Conservation (phyloP, 1,140 invertebrate genomes). For the Drosophila ohnishii region DNA sequence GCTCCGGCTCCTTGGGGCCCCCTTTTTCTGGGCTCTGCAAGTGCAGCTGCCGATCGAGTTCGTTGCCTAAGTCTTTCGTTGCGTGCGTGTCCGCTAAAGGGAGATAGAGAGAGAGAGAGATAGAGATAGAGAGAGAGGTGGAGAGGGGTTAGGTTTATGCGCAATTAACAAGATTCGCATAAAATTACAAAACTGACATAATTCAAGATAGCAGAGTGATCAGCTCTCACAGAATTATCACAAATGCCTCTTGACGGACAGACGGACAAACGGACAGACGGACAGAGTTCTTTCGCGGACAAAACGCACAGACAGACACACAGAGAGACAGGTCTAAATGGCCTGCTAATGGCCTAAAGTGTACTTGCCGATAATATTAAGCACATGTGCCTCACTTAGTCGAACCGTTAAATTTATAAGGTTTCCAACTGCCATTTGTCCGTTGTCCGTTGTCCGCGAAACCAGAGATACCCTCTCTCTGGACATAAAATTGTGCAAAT, state of each 20-base stretch:
- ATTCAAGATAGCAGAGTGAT: constrained; percentile 71
- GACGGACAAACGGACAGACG: constrained; percentile 12
- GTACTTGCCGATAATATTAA: constrained; percentile 81
- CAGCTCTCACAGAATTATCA: constrained; percentile 59
- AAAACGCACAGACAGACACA: background rate
- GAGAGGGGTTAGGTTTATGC: constrained; percentile 41
- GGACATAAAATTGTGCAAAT: constrained; percentile 29
- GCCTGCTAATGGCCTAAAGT: constrained; percentile 81
- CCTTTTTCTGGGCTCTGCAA: background rate
- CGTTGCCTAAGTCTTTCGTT: constrained; percentile 73
- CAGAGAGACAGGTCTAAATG: constrained; percentile 57
- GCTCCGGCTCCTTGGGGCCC: background rate
- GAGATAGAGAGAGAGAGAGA: background rate
- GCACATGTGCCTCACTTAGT: constrained; percentile 64
- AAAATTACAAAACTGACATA: constrained; percentile 81
- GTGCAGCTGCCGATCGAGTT: constrained; percentile 58
- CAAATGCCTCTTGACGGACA: constrained; percentile 28
- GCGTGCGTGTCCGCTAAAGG: constrained; percentile 32
- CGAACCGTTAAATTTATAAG: constrained; percentile 46
- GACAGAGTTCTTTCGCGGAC: background rate
- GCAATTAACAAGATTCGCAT: constrained; percentile 78
- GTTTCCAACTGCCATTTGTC: constrained; percentile 53
- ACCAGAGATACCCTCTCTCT: constrained; percentile 34
- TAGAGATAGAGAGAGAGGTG: background rate
- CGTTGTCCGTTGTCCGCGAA: constrained; percentile 22